Percentiles rank a stretch among this genome's conserved stretches.
These are phyloP conservation scores for Dilophus febrilis DNA, from an alignment of 2,888 invertebrate species.

Conservation along the genomic window DNA sequence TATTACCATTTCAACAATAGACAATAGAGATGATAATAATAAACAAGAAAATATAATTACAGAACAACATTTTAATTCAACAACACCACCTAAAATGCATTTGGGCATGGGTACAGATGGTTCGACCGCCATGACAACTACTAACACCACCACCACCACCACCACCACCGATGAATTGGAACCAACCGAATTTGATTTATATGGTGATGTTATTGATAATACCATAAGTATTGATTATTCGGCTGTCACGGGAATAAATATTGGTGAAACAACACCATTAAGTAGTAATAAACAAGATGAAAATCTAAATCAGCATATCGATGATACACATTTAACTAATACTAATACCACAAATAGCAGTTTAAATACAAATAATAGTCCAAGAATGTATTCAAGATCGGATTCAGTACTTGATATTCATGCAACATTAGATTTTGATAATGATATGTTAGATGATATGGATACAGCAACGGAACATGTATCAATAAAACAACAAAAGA, in stretches of 20 bases:
- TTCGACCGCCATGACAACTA: no score
- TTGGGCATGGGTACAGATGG: no score
- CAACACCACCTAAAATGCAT: no score
- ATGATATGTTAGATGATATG: slow-evolving; percentile 16
- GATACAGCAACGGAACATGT: slow-evolving; percentile 7
- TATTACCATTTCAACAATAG: slow-evolving; percentile 4
- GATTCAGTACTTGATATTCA: slow-evolving; percentile 21
- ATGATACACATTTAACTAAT: slow-evolving; percentile 4
- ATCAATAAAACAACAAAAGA: slow-evolving; percentile 4
- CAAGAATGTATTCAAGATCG: slow-evolving; percentile 17
- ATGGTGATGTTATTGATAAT: slow-evolving; percentile 11
- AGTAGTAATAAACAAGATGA: slow-evolving; percentile 12
- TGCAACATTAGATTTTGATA: slow-evolving; percentile 19
- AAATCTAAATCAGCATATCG: slow-evolving; percentile 9
- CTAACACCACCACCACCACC: no score
- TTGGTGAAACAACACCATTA: no score
- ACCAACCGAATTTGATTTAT: slow-evolving; percentile 9
- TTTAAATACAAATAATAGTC: slow-evolving; percentile 13
- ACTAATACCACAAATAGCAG: no score
- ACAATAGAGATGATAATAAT: slow-evolving; percentile 8
- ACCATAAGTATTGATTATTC: slow-evolving; percentile 7
- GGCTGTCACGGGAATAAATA: slow-evolving; percentile 4
- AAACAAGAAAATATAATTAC: slow-evolving; percentile 12
- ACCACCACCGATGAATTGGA: no score
- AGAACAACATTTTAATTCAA: no score